Percentiles rank a stretch among this genome's conserved stretches.
phyloP scores from a whole-genome alignment of 2,888 invertebrate genomes.

The Thymelicus acteon region DNA sequence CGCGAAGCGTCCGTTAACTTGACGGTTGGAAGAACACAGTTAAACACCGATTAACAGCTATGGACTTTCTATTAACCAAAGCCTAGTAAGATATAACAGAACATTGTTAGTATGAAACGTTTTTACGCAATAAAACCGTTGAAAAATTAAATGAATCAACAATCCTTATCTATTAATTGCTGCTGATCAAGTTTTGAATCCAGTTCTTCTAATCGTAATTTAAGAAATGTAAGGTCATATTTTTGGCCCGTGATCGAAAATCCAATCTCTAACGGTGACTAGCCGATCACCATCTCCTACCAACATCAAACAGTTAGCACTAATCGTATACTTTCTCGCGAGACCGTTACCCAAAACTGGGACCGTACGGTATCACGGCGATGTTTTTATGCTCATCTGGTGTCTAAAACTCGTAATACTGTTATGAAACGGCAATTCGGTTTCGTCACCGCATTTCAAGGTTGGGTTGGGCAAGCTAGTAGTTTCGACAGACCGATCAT shows the following conservation, averaged over 20 bases:
- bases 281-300: constrained; percentile 52
- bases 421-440: constrained; percentile 76
- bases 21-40: constrained; percentile 44
- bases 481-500: constrained; percentile 37
- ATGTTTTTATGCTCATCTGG: constrained; percentile 73
- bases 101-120: not conserved
- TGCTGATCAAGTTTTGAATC: too few species aligned
- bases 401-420: constrained; percentile 75
- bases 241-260: not conserved
- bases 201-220: too few species aligned
- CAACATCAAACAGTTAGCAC: constrained; percentile 72
- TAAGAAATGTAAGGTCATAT: not conserved
- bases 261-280: constrained; percentile 57
- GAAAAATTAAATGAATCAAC: too few species aligned
- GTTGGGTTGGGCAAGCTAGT: constrained; percentile 56
- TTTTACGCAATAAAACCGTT: too few species aligned
- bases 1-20: constrained; percentile 42
- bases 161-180: too few species aligned
- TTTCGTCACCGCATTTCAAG: constrained; percentile 70
- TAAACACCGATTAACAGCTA: constrained; percentile 37
- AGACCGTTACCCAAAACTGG: constrained; percentile 78
- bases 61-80: constrained; percentile 32
- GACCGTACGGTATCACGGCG: constrained; percentile 74
- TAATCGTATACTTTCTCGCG: constrained; percentile 78
- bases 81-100: not conserved